Evolutionary conservation across 1,140 invertebrate species (phyloP).

Genomic region (Cecropterus lyciades): DNA sequence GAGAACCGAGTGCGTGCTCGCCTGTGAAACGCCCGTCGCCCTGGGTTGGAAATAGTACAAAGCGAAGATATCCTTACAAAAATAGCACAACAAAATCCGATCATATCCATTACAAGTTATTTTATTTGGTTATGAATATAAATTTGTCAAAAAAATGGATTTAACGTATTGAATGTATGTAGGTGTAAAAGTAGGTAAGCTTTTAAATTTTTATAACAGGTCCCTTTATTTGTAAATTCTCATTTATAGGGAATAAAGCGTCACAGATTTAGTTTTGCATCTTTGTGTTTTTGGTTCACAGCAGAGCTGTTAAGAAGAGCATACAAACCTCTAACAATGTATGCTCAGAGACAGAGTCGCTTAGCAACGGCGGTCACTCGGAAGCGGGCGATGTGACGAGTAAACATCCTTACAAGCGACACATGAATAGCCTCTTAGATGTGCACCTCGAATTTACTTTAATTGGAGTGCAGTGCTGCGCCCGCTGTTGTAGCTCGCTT

Average conservation of each 20-base stretch:
- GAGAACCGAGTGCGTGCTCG: slow-evolving; percentile 68
- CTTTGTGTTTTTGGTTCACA: slow-evolving; percentile 54
- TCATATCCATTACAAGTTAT: background rate
- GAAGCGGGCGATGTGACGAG: slow-evolving; percentile 50
- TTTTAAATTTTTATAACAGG: too few species aligned
- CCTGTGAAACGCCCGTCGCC: slow-evolving; percentile 52
- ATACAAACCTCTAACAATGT: slow-evolving; percentile 48
- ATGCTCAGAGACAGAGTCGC: slow-evolving; percentile 4
- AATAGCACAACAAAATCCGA: background rate
- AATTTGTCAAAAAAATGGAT: too few species aligned
- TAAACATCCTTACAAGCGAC: slow-evolving; percentile 46
- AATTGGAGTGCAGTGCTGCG: slow-evolving; percentile 25
- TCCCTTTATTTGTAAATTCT: too few species aligned
- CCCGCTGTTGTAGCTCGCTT: slow-evolving; percentile 13
- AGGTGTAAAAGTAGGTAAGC: too few species aligned
- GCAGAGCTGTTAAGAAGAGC: slow-evolving; percentile 52
- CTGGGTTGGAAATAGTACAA: slow-evolving; percentile 41
- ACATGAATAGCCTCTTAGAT: slow-evolving; percentile 41
- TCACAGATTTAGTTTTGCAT: slow-evolving; percentile 48
- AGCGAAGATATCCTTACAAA: slow-evolving; percentile 41
- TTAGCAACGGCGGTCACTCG: slow-evolving; percentile 42
- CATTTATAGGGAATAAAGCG: too few species aligned
- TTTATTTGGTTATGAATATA: background rate
- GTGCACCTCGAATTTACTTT: slow-evolving; percentile 29
- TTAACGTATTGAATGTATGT: too few species aligned